Base-by-base conservation (phyloP, 1,140 invertebrate genomes). In the Caligus rogercresseyi region DNA sequence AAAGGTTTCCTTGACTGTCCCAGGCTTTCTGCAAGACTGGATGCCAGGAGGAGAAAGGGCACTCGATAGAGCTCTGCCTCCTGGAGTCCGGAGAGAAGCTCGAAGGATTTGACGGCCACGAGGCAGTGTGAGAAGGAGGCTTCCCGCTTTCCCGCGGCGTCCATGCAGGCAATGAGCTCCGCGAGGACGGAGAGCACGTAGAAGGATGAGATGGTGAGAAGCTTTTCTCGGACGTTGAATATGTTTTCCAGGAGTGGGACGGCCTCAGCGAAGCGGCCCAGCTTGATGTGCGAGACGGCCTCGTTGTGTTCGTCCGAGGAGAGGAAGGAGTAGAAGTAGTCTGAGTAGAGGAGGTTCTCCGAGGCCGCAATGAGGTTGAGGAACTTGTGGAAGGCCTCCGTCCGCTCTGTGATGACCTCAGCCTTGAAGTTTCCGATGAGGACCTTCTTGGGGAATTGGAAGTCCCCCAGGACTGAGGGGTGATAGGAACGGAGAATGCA, bases 341-440 rank as follows among this genome's bases (percentile, higher is more conserved):
- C 61, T 1, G 61, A 63, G 52, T 63, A 63, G n/a, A 63, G 52
- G 15, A 63, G 25, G 16, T 55, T 63, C 19, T 63, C 61, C 19
- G 18, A 58, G 54, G 18, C 25, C 23, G 61, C 43, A 13, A 63
- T 56, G 15, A 63, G 53, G 16, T 63, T 63, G 15, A 63, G 61
- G 25, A 63, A 63, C 52, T 56, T 63, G 25, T 63, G 61, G 24
- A 63, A 63, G 19, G 61, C 61, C 16, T 63, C 61, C 3, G 61
- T 63, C 2, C 61, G 2, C 25, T 63, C 61, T 18, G 18, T 63
- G 52, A 63, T 63, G 15, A 63, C 61, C 24, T 63, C 61, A 21
- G 61, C 61, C 52, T 63, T 63, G 25, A 63, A 63, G 21, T 63
- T 63, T 7, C 61, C 53, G 25, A 63, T 54, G 15, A 63, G 52